These are phyloP conservation scores for Megamerina dolium DNA, from an alignment of 2,888 invertebrate genomes.

Conservation along the genomic window DNA sequence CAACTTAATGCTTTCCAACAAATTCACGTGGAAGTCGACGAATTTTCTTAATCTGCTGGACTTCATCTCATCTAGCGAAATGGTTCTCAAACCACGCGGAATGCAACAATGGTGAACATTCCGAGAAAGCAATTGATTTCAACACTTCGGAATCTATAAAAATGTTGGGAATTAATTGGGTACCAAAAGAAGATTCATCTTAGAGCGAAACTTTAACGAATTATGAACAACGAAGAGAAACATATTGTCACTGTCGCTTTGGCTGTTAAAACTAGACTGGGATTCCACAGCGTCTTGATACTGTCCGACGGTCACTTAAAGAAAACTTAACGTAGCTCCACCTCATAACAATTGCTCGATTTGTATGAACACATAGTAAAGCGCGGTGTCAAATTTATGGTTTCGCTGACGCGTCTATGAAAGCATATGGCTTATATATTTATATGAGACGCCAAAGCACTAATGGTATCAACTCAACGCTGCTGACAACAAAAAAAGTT, in stretches of 20 bases:
- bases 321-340: not conserved
- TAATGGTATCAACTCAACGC: not conserved
- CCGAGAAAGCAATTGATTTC: conserved; percentile 6
- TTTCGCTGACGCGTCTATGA: conserved; percentile 4
- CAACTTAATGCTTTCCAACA: too few species aligned
- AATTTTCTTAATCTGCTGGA: too few species aligned
- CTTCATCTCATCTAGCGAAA: conserved; percentile 12
- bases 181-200: conserved; percentile 10
- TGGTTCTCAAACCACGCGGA: conserved; percentile 11
- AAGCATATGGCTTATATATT: conserved; percentile 8
- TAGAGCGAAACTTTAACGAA: conserved; percentile 12
- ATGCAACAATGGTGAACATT: not conserved
- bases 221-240: conserved; percentile 9
- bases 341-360: not conserved
- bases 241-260: conserved; percentile 11
- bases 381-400: not conserved
- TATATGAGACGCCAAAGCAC: not conserved
- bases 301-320: not conserved
- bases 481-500: conserved; percentile 15
- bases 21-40: too few species aligned
- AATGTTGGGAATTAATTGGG: conserved; percentile 13
- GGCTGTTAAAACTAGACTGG: conserved; percentile 6
- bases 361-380: not conserved
- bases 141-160: conserved; percentile 8
- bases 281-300: conserved; percentile 4